phyloP scores from a whole-genome alignment of 2,113 vertebrate species.

The Paralichthys olivaceus region DNA sequence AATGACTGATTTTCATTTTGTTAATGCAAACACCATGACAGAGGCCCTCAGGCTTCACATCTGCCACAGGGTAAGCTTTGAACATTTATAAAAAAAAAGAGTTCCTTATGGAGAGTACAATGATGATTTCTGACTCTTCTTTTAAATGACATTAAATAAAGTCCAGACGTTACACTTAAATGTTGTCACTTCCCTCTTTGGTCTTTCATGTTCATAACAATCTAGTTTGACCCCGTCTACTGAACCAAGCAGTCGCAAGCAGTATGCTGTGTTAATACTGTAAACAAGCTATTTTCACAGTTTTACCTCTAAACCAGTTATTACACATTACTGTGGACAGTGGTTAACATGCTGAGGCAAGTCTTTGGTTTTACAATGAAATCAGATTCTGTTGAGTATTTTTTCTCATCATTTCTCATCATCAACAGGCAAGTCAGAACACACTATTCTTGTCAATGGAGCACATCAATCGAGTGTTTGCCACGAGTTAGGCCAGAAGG shows the following conservation, averaged over 20 bases:
- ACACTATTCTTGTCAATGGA: not conserved
- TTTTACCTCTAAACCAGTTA: no score
- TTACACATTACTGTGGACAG: not conserved
- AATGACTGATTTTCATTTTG: no score
- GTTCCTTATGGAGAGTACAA: not conserved
- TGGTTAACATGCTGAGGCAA: not conserved
- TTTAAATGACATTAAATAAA: no score
- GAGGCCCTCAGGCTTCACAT: not conserved
- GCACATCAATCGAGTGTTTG: no score
- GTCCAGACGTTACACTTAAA: no score
- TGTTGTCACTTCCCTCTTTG: no score
- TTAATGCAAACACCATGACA: not conserved
- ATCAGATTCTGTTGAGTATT: not conserved
- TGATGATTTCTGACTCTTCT: not conserved
- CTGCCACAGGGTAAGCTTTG: not conserved
- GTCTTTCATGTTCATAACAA: no score
- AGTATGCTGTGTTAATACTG: no score
- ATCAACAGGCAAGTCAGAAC: not conserved
- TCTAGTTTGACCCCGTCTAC: no score
- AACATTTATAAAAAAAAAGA: not conserved
- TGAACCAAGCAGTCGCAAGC: no score
- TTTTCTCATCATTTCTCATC: not conserved
- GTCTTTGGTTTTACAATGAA: not conserved
- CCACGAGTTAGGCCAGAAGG: not conserved
- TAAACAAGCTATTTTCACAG: not conserved